Conservation (phyloP, 2,888 invertebrate genomes). For the Chamaedrilus cognettii region DNA sequence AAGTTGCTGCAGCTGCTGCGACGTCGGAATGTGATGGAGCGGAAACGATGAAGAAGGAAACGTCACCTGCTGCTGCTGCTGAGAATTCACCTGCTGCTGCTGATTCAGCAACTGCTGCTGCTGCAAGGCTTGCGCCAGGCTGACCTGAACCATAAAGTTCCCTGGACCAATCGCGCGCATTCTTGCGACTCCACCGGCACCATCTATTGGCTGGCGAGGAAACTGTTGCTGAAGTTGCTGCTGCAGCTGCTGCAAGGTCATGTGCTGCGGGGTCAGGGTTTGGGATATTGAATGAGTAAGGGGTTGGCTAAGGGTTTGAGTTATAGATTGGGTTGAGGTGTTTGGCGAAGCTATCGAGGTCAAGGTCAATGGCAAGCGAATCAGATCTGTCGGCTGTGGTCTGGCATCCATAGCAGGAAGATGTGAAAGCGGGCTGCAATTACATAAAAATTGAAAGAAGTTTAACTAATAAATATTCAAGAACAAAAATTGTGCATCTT, state of each 20-base stretch:
- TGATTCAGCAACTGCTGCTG: slow-evolving; percentile 3
- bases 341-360: too few relatives aligned
- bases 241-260: slow-evolving; percentile 21
- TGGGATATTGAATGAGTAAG: too few relatives aligned
- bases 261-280: background rate
- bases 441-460: too few relatives aligned
- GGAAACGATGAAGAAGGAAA: slow-evolving; percentile 7
- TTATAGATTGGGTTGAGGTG: too few relatives aligned
- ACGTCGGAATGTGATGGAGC: slow-evolving; percentile 1
- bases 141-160: slow-evolving; percentile 12
- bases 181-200: background rate
- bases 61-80: slow-evolving; percentile 5
- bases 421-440: too few relatives aligned
- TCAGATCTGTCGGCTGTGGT: too few relatives aligned
- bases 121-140: slow-evolving; percentile 9
- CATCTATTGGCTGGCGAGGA: background rate
- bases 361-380: too few relatives aligned
- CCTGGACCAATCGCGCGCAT: background rate
- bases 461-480: too few relatives aligned
- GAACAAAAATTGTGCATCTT: too few relatives aligned
- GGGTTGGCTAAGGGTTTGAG: too few relatives aligned
- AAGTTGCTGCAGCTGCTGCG: slow-evolving; percentile 13
- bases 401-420: too few relatives aligned
- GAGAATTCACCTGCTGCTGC: slow-evolving; percentile 2
- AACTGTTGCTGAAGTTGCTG: slow-evolving; percentile 19